Evolutionary conservation across 2,888 invertebrate species (phyloP), one percentile per base, ranked within the genome.

Genomic region (Heteropelma amictum): DNA sequence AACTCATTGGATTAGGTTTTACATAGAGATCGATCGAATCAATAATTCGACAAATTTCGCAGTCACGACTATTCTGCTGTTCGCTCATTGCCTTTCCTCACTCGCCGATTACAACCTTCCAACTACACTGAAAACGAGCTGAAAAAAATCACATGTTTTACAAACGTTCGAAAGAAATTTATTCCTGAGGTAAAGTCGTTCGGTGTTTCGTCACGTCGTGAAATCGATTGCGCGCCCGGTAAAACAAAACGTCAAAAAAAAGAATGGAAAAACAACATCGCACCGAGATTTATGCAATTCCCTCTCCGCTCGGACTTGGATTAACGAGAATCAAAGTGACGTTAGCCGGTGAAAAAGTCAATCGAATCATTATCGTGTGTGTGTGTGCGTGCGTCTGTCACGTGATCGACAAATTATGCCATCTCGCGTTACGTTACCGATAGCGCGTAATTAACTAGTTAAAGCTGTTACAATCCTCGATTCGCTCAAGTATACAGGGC

Each of bases 401-500:
- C 49, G 64, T 64, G 64, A 69, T 51, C 49, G 40, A 35, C 42
- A 51, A 42, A 64, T 74, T 54, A n/a, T n/a, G 40, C 38, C 53
- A 64, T 6, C 28, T 54, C 47, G 54, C 54, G 35, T 54, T 45
- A 64, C 33, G 54, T 19, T 58, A 28, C 63, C 56, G 53, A n/a
- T 51, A 63, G 63, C 19, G 19, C 28, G 30, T 72, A 72, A 68
- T 71, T 58, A 53, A 68, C 58, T 56, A 58, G 71, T 67, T 68
- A 56, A 58, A 63, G 38, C 33, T 28, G 71, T 68, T 64, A 40
- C 56, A 56, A 68, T 47, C 49, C 30, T 47, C 40, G 51, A 71
- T 71, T 30, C 38, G n/a, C n/a, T n/a, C n/a, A n/a, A n/a, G n/a
- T n/a, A n/a, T n/a, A n/a, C n/a, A n/a, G n/a, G n/a, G n/a, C n/a